Conservation (phyloP, 2,888 invertebrate genomes). For the Tillus elongatus region DNA sequence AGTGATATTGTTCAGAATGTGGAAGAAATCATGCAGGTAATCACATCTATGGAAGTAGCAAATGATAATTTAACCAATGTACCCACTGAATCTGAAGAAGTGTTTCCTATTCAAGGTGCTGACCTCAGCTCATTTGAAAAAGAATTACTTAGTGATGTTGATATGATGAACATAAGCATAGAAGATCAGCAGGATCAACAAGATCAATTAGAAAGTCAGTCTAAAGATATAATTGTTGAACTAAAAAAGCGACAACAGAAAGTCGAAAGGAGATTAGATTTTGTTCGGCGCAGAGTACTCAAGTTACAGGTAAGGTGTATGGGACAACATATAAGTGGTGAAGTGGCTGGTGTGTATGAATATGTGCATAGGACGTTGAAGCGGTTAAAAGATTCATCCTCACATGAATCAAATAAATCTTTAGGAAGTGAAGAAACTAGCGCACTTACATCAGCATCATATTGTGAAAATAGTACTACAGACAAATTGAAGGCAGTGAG, state of each 20-base stretch:
- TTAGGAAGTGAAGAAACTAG: constrained; percentile 6
- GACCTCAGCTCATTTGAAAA: constrained; percentile 35
- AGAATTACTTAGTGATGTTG: constrained; percentile 44
- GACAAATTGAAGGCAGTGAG: constrained; percentile 42
- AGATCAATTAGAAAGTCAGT: constrained; percentile 39
- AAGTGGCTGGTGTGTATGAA: constrained; percentile 68
- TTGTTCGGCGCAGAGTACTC: constrained; percentile 61
- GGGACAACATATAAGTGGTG: constrained; percentile 69
- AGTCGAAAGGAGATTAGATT: constrained; percentile 61
- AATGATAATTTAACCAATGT: constrained; percentile 37
- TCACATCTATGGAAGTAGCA: constrained; percentile 62
- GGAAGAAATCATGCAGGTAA: constrained; percentile 63
- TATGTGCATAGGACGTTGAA: constrained; percentile 53
- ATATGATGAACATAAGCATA: constrained; percentile 46
- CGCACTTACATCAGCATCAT: constrained; percentile 14
- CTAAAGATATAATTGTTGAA: constrained; percentile 48
- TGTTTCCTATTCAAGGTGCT: constrained; percentile 26
- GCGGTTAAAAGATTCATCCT: constrained; percentile 26
- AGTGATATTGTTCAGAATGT: no score
- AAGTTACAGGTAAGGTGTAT: constrained; percentile 67
- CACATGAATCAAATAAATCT: constrained; percentile 8
- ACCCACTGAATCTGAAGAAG: constrained; percentile 30
- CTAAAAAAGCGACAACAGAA: constrained; percentile 48
- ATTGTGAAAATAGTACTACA: constrained; percentile 15
- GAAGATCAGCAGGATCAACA: constrained; percentile 39